Evolutionary conservation across 2,888 invertebrate species (phyloP).

Genomic region (Acronicta leporina): DNA sequence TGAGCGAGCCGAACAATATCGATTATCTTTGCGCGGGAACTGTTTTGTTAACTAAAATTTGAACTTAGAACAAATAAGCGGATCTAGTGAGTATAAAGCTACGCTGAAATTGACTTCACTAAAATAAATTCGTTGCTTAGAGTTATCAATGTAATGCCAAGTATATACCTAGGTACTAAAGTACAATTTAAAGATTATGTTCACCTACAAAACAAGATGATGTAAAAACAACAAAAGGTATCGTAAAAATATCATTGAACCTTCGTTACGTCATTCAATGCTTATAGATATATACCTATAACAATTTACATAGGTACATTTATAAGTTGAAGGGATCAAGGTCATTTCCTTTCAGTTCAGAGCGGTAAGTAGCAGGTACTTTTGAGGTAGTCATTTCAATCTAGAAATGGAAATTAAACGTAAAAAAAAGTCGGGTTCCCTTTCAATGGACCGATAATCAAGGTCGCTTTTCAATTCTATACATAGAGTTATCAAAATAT

Average conservation of each 20-base stretch:
- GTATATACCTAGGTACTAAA: too few species aligned
- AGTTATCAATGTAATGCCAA: too few species aligned
- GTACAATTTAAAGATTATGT: too few species aligned
- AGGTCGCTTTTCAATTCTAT: constrained; percentile 54
- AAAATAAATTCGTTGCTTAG: not conserved
- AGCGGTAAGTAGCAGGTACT: constrained; percentile 14
- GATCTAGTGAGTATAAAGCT: constrained; percentile 31
- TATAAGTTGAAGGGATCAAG: not conserved
- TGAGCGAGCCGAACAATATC: constrained; percentile 26
- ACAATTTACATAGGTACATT: not conserved
- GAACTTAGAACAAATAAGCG: constrained; percentile 29
- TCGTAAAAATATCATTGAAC: too few species aligned
- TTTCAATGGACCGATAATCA: constrained; percentile 58
- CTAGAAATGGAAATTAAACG: constrained; percentile 42
- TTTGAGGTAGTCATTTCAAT: constrained; percentile 37
- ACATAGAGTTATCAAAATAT: constrained; percentile 54
- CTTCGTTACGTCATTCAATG: too few species aligned
- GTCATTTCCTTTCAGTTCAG: constrained; percentile 15
- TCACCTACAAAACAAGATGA: too few species aligned
- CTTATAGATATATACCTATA: too few species aligned
- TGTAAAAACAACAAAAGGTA: not conserved
- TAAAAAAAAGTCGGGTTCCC: constrained; percentile 34
- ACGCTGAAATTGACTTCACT: constrained; percentile 23
- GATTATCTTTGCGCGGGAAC: constrained; percentile 24
- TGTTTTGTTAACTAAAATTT: constrained; percentile 29